Conservation (phyloP, 2,797 vertebrate genomes). For the Emydoidea blandingii region DNA sequence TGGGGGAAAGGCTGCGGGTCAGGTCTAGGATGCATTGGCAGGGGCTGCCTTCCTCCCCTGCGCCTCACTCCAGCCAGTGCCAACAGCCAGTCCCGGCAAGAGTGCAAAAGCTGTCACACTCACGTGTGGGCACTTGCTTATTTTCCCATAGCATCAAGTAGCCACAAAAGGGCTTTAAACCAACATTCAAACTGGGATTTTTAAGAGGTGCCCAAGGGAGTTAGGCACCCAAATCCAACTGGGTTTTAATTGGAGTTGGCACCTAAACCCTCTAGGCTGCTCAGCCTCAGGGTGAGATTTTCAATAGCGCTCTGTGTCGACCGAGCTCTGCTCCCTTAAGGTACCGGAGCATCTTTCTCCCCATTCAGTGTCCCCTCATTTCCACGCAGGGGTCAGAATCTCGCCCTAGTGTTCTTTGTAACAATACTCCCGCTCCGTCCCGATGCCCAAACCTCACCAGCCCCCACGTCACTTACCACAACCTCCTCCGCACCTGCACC, state of each 20-base stretch:
- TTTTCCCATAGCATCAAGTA: no score
- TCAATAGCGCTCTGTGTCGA: no score
- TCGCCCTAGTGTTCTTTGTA: not conserved
- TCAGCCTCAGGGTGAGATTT: no score
- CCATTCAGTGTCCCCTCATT: not conserved
- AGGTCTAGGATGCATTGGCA: not conserved
- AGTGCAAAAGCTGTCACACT: no score
- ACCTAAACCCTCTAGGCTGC: no score
- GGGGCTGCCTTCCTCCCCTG: not conserved
- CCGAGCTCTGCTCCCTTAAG: not conserved
- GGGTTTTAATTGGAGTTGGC: no score
- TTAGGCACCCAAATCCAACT: no score
- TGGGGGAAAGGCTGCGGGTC: not conserved
- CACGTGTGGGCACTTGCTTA: no score
- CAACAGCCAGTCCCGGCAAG: not conserved
- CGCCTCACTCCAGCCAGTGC: not conserved
- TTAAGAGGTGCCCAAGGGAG: no score
- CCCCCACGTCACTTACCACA: not conserved
- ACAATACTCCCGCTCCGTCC: no score
- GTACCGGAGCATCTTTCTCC: not conserved
- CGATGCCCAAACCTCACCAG: not conserved
- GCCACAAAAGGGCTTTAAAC: no score
- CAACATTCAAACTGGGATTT: no score
- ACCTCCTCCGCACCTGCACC: not conserved
- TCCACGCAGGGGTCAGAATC: not conserved